Conservation (phyloP, 2,888 invertebrate species). For the Vesta saturnalis region DNA sequence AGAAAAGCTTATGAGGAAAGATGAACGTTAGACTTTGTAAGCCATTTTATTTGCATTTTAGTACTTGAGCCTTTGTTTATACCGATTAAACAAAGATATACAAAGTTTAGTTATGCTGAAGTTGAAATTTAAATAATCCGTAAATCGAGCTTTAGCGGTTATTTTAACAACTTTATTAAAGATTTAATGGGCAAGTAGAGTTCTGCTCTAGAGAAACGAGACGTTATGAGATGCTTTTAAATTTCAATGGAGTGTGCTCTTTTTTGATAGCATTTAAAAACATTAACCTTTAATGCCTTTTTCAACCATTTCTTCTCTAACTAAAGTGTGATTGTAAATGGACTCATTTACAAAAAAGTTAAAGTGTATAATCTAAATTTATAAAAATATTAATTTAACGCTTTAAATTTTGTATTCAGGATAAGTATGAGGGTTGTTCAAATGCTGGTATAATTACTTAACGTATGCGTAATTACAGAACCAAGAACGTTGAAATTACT, state of each 20-base stretch:
- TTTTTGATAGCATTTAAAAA: conserved; percentile 33
- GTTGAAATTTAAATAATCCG: conserved; percentile 16
- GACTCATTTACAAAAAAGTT: no score
- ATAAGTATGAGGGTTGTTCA: neutral
- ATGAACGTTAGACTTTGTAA: conserved; percentile 28
- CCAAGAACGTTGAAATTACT: conserved; percentile 7
- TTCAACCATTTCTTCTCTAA: conserved; percentile 3
- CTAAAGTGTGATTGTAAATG: neutral
- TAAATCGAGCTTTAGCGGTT: conserved; percentile 33
- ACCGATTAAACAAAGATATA: conserved; percentile 14
- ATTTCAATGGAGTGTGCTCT: conserved; percentile 30
- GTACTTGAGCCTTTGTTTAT: conserved; percentile 6
- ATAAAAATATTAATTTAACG: neutral
- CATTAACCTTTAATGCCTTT: neutral
- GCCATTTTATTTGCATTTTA: conserved; percentile 24
- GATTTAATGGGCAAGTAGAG: conserved; percentile 31
- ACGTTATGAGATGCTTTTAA: conserved; percentile 31
- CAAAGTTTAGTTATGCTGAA: conserved; percentile 2
- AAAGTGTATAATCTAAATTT: neutral
- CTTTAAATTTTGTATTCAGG: neutral
- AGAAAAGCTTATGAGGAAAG: conserved; percentile 20
- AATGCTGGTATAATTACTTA: conserved; percentile 13
- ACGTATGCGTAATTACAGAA: conserved; percentile 17
- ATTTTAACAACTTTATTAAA: conserved; percentile 39
- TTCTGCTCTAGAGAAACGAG: conserved; percentile 26